Evolutionary conservation across 2,888 invertebrate genomes (phyloP).

Genomic region (Hipparchia semele): DNA sequence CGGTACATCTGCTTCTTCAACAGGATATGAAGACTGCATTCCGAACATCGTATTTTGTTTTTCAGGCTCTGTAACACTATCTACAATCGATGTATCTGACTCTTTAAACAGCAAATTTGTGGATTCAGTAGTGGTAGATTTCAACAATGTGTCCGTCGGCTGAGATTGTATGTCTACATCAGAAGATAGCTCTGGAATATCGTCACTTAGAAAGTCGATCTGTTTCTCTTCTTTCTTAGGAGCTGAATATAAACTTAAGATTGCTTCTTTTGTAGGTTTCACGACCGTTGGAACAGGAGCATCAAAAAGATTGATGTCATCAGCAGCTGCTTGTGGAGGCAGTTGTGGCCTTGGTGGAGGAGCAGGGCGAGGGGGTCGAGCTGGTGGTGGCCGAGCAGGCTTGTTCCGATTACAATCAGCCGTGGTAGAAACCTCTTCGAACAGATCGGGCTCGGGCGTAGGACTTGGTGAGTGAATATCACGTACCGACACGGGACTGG

Average conservation of each 20-base stretch:
- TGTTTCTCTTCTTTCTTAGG: constrained; percentile 73
- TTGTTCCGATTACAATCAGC: constrained; percentile 74
- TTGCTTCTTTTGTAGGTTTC: constrained; percentile 83
- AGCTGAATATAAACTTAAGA: constrained; percentile 81
- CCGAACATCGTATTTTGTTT: constrained; percentile 31
- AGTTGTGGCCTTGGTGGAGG: constrained; percentile 77
- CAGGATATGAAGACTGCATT: constrained; percentile 11
- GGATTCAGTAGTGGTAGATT: constrained; percentile 44
- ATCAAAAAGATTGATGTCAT: constrained; percentile 83
- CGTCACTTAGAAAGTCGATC: constrained; percentile 84
- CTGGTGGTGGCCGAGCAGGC: constrained; percentile 60
- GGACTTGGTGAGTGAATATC: constrained; percentile 93
- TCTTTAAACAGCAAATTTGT: constrained; percentile 42
- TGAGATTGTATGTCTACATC: constrained; percentile 46
- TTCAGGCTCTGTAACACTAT: constrained; percentile 29
- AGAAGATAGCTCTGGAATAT: constrained; percentile 62
- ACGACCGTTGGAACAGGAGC: constrained; percentile 77
- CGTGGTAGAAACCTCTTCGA: constrained; percentile 53
- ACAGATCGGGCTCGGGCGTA: constrained; percentile 85
- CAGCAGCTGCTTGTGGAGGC: constrained; percentile 52
- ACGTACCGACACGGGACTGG: constrained; percentile 92
- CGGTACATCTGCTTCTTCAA: constrained; percentile 45
- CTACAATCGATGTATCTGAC: constrained; percentile 40
- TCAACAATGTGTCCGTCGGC: constrained; percentile 46
- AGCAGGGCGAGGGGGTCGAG: constrained; percentile 69